phyloP scores from a whole-genome alignment of 2,888 invertebrate genomes.

The Labia minor region DNA sequence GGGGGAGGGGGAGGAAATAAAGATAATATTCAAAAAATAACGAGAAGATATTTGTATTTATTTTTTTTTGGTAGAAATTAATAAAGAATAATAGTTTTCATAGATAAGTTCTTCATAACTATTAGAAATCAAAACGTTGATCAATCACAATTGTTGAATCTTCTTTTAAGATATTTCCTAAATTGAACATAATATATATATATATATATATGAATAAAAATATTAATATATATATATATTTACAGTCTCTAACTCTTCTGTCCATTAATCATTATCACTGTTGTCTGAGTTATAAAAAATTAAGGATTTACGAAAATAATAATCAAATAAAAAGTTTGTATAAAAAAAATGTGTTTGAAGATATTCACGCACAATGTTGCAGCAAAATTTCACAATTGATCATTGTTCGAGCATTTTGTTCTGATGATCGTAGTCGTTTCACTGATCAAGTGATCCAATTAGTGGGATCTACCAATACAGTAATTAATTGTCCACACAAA shows the following conservation, averaged over 20 bases:
- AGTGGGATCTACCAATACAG: conserved; percentile 13
- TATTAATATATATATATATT: conserved; percentile 13
- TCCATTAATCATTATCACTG: neutral
- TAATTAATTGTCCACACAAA: conserved; percentile 13
- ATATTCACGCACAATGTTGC: neutral
- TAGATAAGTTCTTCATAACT: neutral
- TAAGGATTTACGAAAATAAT: neutral
- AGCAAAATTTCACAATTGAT: conserved; percentile 13
- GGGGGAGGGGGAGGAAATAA: neutral
- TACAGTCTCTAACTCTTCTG: conserved; percentile 1
- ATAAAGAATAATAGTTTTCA: neutral
- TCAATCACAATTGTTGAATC: neutral
- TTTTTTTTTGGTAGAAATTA: neutral
- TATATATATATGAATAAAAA: too few relatives aligned
- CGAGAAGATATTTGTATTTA: neutral
- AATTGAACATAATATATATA: too few relatives aligned
- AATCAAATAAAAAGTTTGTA: neutral
- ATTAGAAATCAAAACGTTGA: neutral
- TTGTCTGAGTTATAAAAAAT: conserved; percentile 13
- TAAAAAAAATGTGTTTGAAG: neutral
- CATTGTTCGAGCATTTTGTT: neutral
- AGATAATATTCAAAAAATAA: neutral
- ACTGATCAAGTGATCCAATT: conserved; percentile 13
- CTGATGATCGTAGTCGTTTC: neutral
- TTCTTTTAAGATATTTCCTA: neutral